Evolutionary conservation across 2,797 vertebrate genomes (phyloP).

Genomic region (Sebastes jordani): DNA sequence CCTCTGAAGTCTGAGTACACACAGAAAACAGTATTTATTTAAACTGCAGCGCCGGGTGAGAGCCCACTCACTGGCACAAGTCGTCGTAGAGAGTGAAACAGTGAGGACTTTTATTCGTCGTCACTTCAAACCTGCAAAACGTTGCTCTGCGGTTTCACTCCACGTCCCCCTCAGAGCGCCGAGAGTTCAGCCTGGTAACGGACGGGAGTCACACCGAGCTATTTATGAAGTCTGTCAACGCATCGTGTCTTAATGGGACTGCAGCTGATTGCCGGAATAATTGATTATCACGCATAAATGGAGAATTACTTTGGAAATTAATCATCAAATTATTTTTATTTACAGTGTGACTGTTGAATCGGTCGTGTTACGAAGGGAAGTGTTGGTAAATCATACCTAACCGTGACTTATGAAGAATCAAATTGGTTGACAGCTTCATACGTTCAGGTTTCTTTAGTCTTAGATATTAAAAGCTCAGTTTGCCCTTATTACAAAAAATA

Average conservation of each 20-base stretch:
- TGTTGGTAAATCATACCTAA: background rate
- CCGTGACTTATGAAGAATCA: background rate
- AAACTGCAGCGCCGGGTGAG: constrained; percentile 62
- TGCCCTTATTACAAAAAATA: background rate
- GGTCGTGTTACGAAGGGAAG: background rate
- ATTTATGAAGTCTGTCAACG: constrained; percentile 47
- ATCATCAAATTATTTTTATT: constrained; percentile 16
- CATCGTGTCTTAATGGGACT: constrained; percentile 20
- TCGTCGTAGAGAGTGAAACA: constrained; percentile 62
- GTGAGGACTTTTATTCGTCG: constrained; percentile 72
- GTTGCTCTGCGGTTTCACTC: constrained; percentile 48
- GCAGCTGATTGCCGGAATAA: constrained; percentile 23
- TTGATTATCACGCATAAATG: constrained; percentile 31
- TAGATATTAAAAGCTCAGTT: background rate
- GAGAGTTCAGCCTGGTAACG: constrained; percentile 49
- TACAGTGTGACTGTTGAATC: background rate
- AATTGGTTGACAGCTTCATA: background rate
- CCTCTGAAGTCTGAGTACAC: constrained; percentile 62
- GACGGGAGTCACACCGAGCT: constrained; percentile 56
- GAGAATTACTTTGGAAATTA: constrained; percentile 20
- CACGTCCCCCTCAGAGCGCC: constrained; percentile 47
- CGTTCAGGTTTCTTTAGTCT: background rate
- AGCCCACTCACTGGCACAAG: constrained; percentile 61
- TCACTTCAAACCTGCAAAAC: constrained; percentile 57
- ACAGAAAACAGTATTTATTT: constrained; percentile 75